Base-by-base conservation (phyloP, 1,140 invertebrate species). In the Hyphantria cunea region DNA sequence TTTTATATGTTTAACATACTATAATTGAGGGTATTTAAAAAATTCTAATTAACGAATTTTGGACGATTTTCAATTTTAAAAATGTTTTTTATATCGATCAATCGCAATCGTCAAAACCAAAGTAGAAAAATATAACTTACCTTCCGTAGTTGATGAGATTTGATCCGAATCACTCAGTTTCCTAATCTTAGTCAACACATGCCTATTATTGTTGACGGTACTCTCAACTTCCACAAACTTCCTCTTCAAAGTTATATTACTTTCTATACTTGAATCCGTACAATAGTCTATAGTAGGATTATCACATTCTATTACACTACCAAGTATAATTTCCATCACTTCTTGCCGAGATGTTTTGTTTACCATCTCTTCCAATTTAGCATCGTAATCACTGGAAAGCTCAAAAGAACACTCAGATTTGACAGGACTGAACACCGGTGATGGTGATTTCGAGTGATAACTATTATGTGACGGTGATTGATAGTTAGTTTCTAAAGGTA, bases 391-490 rank as follows among this genome's bases (percentile, higher is more conserved):
- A 42, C 72, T 84, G 0, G 80, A 78, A 0, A 89, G 32, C 60
- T 89, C 86, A 13, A 89, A 88, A 0, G 86, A 90, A 49, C 84
- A 89, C 66, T 89, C 88, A 0, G 88, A 90, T 78, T 84, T 87
- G 0, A 77, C 77, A 6, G 86, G 87, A 70, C 87, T 90, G 12
- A 90, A 86, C 5, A 90, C 60, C 0, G 68, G 59, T 49, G 72
- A 69, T 62, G 66, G 14, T 60, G 49, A 54, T 14, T 72, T 65
- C 25, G 34, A 48, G 6, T 13, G 6, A 25, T 25, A 25, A 39
- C 37, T 12, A 13, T 44, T 44, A 44, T 12, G 55, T 52, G 72
- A 67, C 60, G 66, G 14, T 56, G 49, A 54, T 14, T 64, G 55
- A 15, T 61, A 71, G 32, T 72, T 66, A 31, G 37, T 75, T 6